phyloP scores from a whole-genome alignment of 23 tunicate genomes.

The Ciona savignyi region DNA sequence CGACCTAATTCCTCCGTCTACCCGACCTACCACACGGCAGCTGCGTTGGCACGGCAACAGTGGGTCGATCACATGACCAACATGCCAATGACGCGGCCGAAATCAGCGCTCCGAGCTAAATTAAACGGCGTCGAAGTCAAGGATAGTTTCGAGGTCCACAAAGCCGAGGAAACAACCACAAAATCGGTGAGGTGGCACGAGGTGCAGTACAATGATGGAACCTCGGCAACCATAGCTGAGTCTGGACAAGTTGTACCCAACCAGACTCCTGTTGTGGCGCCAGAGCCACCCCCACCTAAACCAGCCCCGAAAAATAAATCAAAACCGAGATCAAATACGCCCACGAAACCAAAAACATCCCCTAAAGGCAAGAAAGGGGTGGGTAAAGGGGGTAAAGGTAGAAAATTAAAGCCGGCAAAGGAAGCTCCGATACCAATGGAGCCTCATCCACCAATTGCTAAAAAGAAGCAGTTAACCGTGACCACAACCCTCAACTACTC shows the following conservation, averaged over 20 bases:
- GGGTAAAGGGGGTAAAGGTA: conserved; percentile 27
- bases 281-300: conserved; percentile 2
- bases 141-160: conserved; percentile 37
- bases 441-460: conserved; percentile 58
- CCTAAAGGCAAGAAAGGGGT: conserved; percentile 14
- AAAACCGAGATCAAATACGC: neutral
- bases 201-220: conserved; percentile 82
- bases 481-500: conserved; percentile 45
- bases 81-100: conserved; percentile 5
- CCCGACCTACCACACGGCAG: conserved; percentile 68
- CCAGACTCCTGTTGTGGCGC: neutral
- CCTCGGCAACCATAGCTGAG: conserved; percentile 51
- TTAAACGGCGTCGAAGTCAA: conserved; percentile 21
- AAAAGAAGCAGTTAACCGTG: conserved; percentile 36
- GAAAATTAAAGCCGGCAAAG: conserved; percentile 40
- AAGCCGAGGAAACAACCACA: neutral
- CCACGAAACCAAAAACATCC: neutral
- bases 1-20: conserved; percentile 11
- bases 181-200: conserved; percentile 87
- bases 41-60: conserved; percentile 61
- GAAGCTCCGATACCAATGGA: conserved; percentile 26
- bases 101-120: neutral
- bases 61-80: conserved; percentile 67
- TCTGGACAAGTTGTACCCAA: conserved; percentile 10
- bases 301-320: conserved; percentile 7